Base-by-base conservation (phyloP, 2,797 vertebrate species). In the Liparis tanakae region DNA sequence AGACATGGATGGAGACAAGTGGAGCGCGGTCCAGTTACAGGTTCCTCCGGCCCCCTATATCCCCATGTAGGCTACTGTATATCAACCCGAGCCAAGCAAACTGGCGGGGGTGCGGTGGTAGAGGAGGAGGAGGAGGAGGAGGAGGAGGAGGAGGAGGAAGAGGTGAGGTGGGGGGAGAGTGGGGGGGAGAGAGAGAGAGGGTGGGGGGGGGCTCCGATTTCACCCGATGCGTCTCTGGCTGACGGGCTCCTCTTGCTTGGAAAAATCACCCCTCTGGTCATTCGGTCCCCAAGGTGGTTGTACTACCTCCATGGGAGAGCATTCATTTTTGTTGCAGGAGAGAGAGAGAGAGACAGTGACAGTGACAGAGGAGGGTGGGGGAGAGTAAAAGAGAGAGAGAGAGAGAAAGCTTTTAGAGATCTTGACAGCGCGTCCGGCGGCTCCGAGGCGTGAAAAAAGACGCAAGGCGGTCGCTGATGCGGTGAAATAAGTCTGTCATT, bases 181-280 rank as follows among this genome's bases (percentile, higher is more conserved):
- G 59, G 68, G 71, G 74, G 79, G 84, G 76, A 68, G 80, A 30
- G 25, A 30, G 25, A n/a, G n/a, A n/a, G n/a, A n/a, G n/a, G n/a
- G n/a, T n/a, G 59, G 68, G 71, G 76, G 80, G 85, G 76, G 67
- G 80, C 83, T 94, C 90, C 89, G 79, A 87, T 94, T 90, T 94
- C 93, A 94, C 83, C 92, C 93, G 87, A 92, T 85, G 91, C 89
- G 92, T 91, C 88, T 92, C 89, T 91, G 88, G 88, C 87, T 87
- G 88, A 92, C 87, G 78, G 90, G 87, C 85, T 93, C 88, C 88
- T 87, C 91, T 91, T 93, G 90, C 89, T 92, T 90, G 84, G 88
- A 90, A 88, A 91, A 90, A 89, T 88, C 87, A 78, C 87, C 89
- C 88, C 82, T 88, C 79, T 85, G 91, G 63, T 92, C 82, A 79